Percentiles rank a stretch among this genome's conserved stretches.
Evolutionary conservation across 2,113 vertebrate genomes (phyloP).

Genomic region (Chlamydotis undulata): DNA sequence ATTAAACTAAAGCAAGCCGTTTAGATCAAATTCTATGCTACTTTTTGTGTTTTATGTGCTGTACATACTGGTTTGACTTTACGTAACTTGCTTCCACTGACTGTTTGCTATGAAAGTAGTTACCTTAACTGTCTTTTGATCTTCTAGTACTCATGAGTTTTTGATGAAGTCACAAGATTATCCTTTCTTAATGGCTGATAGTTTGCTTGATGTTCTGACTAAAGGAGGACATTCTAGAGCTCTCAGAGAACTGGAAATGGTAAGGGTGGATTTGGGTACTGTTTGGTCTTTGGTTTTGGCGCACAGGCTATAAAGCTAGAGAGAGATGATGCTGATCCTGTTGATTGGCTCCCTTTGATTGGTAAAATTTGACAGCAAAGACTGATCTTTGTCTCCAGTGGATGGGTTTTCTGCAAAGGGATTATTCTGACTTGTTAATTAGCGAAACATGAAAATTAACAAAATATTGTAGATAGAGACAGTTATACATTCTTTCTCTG

Average conservation of each 20-base stretch:
- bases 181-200: conserved; percentile 90
- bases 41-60: neutral
- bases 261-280: conserved; percentile 67
- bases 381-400: neutral
- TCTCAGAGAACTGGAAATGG: conserved; percentile 80
- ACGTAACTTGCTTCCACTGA: rapidly evolving
- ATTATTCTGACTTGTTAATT: neutral
- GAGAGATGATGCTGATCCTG: neutral
- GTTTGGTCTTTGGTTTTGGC: neutral
- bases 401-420: neutral
- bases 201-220: conserved; percentile 90
- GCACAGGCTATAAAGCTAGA: neutral
- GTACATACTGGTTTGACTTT: neutral
- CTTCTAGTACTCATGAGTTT: conserved; percentile 85
- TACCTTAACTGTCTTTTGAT: neutral
- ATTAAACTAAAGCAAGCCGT: neutral
- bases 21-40: neutral
- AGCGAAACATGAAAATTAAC: neutral
- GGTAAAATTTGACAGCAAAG: neutral
- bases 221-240: conserved; percentile 90
- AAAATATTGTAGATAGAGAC: neutral
- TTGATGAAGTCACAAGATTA: conserved; percentile 89
- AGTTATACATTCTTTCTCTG: neutral
- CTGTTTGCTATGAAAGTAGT: neutral
- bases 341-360: neutral